phyloP scores from a whole-genome alignment of 1,140 invertebrate genomes.

The Harlomillsia oculata region DNA sequence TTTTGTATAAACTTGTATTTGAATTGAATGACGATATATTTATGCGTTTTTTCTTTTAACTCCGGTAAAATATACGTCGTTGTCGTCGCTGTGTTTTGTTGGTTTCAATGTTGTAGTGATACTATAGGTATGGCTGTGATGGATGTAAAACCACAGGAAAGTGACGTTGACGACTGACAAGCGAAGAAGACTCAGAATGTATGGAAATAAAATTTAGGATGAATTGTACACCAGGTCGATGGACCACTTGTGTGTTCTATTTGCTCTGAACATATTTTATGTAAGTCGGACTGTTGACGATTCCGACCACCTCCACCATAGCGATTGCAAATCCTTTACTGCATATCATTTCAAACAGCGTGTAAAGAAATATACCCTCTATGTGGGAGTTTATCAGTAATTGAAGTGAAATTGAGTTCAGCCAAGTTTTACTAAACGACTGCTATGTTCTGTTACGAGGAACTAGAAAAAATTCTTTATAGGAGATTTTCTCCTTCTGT shows the following conservation, averaged over 20 bases:
- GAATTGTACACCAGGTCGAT: conserved; percentile 2
- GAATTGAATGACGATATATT: no score
- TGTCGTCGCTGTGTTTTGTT: neutral
- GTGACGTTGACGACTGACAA: neutral
- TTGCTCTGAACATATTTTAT: conserved; percentile 3
- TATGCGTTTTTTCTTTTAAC: no score
- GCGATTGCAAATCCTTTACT: conserved; percentile 1
- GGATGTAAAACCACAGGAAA: neutral
- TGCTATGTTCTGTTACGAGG: no score
- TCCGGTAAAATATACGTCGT: conserved; percentile 6
- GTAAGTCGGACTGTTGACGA: conserved; percentile 9
- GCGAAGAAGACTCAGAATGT: neutral
- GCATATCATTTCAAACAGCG: neutral
- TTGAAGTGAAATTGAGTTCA: no score
- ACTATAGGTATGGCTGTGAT: neutral
- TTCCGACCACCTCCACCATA: neutral
- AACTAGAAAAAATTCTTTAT: no score
- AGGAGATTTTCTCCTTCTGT: no score
- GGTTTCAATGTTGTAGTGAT: neutral
- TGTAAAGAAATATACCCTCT: neutral
- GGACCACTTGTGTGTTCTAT: conserved; percentile 12
- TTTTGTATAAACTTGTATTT: no score
- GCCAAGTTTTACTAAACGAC: neutral
- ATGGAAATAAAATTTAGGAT: neutral
- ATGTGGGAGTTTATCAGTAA: neutral